Conservation (phyloP, 2,797 vertebrate genomes). For the Alosa sapidissima region DNA sequence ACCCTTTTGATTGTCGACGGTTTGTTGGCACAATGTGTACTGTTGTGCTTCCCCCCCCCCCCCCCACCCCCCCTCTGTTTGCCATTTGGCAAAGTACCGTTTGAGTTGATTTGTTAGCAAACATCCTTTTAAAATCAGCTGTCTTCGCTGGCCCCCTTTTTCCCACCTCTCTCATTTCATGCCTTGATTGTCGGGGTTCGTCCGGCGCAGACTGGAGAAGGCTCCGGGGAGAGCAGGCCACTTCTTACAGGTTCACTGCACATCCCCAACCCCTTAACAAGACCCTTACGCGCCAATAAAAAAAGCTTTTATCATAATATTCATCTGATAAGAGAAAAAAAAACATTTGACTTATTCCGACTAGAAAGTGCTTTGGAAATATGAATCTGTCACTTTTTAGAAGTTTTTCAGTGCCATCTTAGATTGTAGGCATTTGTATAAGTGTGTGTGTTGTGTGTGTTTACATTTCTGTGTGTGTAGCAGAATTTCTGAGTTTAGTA, state of each 20-base stretch:
- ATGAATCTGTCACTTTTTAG: not conserved
- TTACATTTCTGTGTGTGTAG: not conserved
- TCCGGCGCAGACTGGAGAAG: not conserved
- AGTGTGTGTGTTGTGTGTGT: not conserved
- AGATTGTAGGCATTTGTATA: not conserved
- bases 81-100: not conserved
- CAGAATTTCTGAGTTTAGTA: not conserved
- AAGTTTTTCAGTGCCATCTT: not conserved
- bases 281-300: conserved; percentile 71
- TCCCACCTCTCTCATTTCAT: not conserved
- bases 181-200: not conserved
- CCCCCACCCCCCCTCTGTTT: not conserved
- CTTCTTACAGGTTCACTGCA: not conserved
- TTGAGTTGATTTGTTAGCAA: not conserved
- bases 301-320: conserved; percentile 80
- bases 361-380: conserved; percentile 60
- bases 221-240: not conserved
- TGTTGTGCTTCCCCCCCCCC: not conserved
- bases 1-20: not conserved
- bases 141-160: not conserved
- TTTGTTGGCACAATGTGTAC: not conserved
- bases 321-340: conserved; percentile 68
- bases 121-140: not conserved
- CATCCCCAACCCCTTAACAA: not conserved
- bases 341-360: conserved; percentile 54